Base-by-base conservation (phyloP, 2,888 invertebrate genomes). In the Meta bourneti region DNA sequence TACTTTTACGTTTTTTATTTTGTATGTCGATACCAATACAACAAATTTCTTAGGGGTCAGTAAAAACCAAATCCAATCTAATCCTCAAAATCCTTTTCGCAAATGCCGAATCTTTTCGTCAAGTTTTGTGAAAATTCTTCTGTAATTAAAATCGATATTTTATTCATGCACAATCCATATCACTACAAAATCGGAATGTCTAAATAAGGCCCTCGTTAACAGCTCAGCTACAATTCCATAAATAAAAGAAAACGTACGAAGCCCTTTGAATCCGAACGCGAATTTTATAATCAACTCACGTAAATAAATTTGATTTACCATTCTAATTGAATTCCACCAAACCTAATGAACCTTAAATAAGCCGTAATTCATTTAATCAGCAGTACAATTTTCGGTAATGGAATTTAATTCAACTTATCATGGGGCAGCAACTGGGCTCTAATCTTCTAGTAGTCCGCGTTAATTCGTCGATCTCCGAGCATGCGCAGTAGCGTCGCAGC, bases 361-460 rank as follows among this genome's bases (percentile, higher is more conserved):
- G n/a, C 13, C 7, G n/a, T n/a, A 49, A 77, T 77, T 49, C 51
- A 77, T n/a, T 77, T 8, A 77, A 77, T 77, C 49, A 61, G 77
- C 48, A 49, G 49, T 49, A 48, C 77, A 77, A 70, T 51, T 71
- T 7, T 71, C 52, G 7, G 8, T 71, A 82, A 82, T 71, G 70
- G 51, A 82, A 82, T 16, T 71, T 70, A 82, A 82, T 51, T 19
- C 52, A 78, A 48, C 71, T 69, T 70, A 82, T 82, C 70, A 71
- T 16, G 61, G 61, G 61, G 8, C 61, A 16, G 61, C 61, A 16
- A 61, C 61, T 16, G 61, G 6, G 61, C 61, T 9, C 61, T 61
- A 61, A 61, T 61, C 61, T 16, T 16, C 34, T 4, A 34, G 34
- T 34, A 34, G 34, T 34, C 34, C 2, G 51, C 51, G 7, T 9